Evolutionary conservation across 2,888 invertebrate genomes (phyloP), one percentile per base, ranked within the genome.

Genomic region (Neuroscelio doddi): DNA sequence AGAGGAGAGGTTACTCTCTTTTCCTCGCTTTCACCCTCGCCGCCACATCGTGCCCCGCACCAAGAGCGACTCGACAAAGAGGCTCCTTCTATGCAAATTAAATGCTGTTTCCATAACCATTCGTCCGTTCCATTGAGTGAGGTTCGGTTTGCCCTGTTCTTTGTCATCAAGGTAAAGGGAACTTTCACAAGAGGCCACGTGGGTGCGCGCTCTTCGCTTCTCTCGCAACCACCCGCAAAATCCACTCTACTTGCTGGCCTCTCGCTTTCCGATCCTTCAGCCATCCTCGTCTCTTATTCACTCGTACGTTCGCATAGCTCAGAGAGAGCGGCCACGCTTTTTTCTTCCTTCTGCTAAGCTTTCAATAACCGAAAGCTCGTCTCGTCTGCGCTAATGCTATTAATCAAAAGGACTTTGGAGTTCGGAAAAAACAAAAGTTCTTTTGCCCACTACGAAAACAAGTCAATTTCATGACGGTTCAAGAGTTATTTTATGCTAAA

Each of bases 101-200:
- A 83, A 83, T 83, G 83, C 83, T 83, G 83, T 82, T 83, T 83
- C 82, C 82, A 83, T 83, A 83, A 83, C 83, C 83, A 83, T 82
- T 83, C 82, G 83, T 82, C 83, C 83, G 82, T 83, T 81, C 83
- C 80, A 81, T 82, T 83, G 83, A 83, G 81, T 80, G 81, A 81
- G 80, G 77, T 76, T 80, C 77, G 79, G 77, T 74, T 79, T 78
- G 51, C 69, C 61, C 75, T 74, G 77, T 80, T 80, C 82, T 83
- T 83, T 83, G 81, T 83, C 83, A 83, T 83, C 82, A 80, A 82
- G 80, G 80, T 79, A 80, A 81, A 82, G 83, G 77, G 80, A 81
- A 82, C 77, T 82, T 81, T 80, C 80, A 79, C 79, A 75, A 80
- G 79, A 74, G 78, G 70, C 74, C 47, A 52, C 30, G 39, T 57